These are phyloP conservation scores for Todiramphus chloris DNA, from an alignment of 2,113 vertebrate genomes.

Conservation along the genomic window DNA sequence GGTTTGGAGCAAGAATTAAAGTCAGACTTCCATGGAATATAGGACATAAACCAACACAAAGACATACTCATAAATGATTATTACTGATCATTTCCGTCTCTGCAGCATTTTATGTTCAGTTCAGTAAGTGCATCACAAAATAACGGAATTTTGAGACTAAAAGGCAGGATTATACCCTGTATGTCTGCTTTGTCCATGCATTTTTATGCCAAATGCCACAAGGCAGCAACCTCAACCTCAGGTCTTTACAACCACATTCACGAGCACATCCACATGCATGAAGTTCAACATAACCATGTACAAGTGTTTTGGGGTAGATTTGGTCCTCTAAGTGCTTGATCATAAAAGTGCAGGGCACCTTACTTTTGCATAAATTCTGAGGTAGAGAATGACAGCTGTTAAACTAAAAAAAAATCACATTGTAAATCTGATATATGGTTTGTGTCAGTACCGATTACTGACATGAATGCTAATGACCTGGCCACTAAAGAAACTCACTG, in stretches of 20 bases:
- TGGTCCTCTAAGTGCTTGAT: background rate
- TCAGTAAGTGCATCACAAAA: background rate
- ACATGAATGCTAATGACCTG: background rate
- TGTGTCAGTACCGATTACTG: background rate
- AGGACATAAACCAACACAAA: background rate
- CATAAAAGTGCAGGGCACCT: background rate
- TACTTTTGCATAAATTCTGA: background rate
- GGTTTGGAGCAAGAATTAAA: background rate
- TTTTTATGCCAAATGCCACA: background rate
- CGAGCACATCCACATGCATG: background rate
- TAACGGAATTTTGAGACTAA: background rate
- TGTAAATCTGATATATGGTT: background rate
- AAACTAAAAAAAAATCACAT: background rate
- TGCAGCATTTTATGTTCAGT: background rate
- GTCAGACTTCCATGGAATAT: background rate
- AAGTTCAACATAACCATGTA: background rate
- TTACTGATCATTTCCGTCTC: background rate
- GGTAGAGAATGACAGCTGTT: background rate
- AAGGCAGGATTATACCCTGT: background rate
- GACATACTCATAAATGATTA: background rate
- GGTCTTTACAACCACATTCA: background rate
- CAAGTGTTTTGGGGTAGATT: background rate
- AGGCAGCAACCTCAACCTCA: background rate
- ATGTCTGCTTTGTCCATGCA: background rate
- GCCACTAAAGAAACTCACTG: background rate